Evolutionary conservation across 2,797 vertebrate genomes (phyloP).

Genomic region (Sebastes oblongus): DNA sequence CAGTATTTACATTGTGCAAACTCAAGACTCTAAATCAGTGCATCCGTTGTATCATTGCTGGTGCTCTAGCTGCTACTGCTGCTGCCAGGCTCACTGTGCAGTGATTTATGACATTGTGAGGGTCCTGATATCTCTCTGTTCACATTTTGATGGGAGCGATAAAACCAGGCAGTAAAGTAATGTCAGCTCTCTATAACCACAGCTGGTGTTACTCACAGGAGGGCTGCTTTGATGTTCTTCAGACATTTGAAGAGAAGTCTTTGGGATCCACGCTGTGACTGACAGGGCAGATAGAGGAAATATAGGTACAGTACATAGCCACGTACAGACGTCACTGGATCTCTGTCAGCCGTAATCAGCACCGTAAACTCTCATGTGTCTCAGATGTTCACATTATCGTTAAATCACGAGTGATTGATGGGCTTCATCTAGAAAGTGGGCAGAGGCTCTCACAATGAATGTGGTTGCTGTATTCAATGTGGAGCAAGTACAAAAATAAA

Average conservation of each 20-base stretch:
- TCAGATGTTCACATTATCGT: slow-evolving; percentile 32
- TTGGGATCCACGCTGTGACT: slow-evolving; percentile 24
- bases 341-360: slow-evolving; percentile 23
- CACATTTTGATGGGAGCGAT: slow-evolving; percentile 73
- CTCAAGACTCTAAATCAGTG: neutral
- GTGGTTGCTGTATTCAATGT: neutral
- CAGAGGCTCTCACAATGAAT: slow-evolving; percentile 6
- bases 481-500: neutral
- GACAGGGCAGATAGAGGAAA: slow-evolving; percentile 39
- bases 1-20: neutral
- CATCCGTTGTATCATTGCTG: neutral
- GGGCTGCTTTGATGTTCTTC: slow-evolving; percentile 69
- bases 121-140: slow-evolving; percentile 62
- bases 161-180: slow-evolving; percentile 75
- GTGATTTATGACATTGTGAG: slow-evolving; percentile 67
- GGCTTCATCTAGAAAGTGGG: neutral
- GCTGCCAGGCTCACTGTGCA: slow-evolving; percentile 13
- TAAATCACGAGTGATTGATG: slow-evolving; percentile 34
- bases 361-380: slow-evolving; percentile 18
- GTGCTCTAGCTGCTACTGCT: neutral
- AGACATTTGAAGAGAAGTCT: slow-evolving; percentile 43
- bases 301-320: neutral
- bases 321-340: slow-evolving; percentile 2
- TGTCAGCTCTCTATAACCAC: slow-evolving; percentile 66
- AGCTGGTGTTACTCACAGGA: slow-evolving; percentile 66